Conservation (phyloP, 2,888 invertebrate genomes). For the Melanchra persicariae region DNA sequence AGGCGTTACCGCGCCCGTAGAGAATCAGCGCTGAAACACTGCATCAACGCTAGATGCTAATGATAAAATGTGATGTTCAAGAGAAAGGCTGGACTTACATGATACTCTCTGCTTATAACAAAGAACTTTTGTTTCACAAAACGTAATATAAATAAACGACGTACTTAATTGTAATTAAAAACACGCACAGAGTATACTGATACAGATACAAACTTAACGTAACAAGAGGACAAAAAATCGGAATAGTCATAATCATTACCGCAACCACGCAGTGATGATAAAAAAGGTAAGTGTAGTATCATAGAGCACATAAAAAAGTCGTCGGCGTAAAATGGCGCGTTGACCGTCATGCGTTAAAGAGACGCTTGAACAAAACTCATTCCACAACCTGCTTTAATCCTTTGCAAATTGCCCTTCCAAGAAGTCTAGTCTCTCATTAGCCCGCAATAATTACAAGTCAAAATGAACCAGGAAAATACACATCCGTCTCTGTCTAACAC, state of each 20-base stretch:
- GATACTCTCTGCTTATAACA: conserved; percentile 11
- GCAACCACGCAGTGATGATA: conserved; percentile 30
- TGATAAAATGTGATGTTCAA: conserved; percentile 68
- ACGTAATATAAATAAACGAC: background rate
- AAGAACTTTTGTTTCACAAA: conserved; percentile 2
- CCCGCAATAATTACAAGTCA: conserved; percentile 81
- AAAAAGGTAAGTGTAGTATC: conserved; percentile 59
- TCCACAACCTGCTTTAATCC: conserved; percentile 71
- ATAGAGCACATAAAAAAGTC: conserved; percentile 61
- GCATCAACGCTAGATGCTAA: conserved; percentile 68
- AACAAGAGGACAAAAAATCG: conserved; percentile 35
- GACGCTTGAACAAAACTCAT: conserved; percentile 62
- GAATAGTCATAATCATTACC: conserved; percentile 38
- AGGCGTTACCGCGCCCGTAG: conserved; percentile 72
- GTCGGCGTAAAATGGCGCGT: conserved; percentile 42
- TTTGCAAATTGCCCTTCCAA: conserved; percentile 77
- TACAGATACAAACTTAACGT: conserved; percentile 31
- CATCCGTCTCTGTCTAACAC: conserved; percentile 74
- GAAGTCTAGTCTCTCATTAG: conserved; percentile 80
- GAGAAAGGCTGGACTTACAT: conserved; percentile 52
- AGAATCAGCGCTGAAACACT: conserved; percentile 73
- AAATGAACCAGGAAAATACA: conserved; percentile 76
- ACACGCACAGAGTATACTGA: conserved; percentile 10
- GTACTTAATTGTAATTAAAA: conserved; percentile 15
- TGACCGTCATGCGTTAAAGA: conserved; percentile 53